Evolutionary conservation across 2,797 vertebrate genomes (phyloP), one percentile per base, ranked within the genome.

Genomic region (Macropodus opercularis): DNA sequence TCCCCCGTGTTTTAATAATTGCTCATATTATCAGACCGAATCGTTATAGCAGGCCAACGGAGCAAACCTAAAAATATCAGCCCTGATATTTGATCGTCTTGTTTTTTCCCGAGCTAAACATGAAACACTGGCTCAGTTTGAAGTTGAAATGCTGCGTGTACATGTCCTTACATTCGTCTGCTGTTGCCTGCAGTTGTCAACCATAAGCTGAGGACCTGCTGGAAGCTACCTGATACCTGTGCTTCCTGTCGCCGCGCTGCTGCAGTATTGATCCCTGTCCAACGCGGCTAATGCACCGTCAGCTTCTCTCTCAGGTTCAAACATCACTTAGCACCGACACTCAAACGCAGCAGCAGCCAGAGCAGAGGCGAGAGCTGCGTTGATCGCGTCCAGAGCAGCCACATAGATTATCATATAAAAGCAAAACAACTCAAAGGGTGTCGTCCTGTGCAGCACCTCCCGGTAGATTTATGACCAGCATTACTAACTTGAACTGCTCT

Each of bases 251-350:
- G 32, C 24, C 53, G 35, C 17, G 69, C 34, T 26, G 73, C 76
- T 68, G 32, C 6, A 2, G 4, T 74, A 88, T 86, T 10, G 84
- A 88, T 83, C 73, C 53, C 5, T 35, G 36, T 54, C 38, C 58
- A 62, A 56, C 64, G 8, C 19, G 23, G 57, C 77, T 85, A 84
- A 87, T 83, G 78, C 77, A 62, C 67, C 6, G 39, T 48, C 26
- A 55, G 26, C 49, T 60, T 63, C 63, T 18, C 77, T 61, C 56
- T 63, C 43, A 13, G 59, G 32, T 43, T 63, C 44, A 50, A 77
- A 62, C 67, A 71, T 69, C 80, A 63, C 80, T 89, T 72, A 85
- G 70, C 53, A 5, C 63, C 27, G 65, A 65, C 8, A 0, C 46
- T 62, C 48, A 55, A 69, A 53, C 64, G 43, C 36, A 8, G 41